Evolutionary conservation across 2,113 vertebrate species (phyloP).

Genomic region (Malurus cyaneus): DNA sequence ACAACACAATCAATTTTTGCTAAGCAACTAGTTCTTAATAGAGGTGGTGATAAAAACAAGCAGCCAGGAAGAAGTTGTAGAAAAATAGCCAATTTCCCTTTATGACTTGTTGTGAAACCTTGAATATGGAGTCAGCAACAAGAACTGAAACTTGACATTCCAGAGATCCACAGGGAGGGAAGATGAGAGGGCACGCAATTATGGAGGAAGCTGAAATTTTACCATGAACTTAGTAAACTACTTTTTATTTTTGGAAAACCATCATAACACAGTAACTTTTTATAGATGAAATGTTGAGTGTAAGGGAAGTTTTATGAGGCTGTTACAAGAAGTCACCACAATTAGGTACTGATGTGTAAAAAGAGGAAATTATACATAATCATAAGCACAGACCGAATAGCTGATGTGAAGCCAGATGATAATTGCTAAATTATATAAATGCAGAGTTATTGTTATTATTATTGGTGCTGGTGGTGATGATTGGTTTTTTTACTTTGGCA

Average conservation of each 20-base stretch:
- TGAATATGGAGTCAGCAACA: background rate
- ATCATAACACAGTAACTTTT: background rate
- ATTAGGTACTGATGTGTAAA: background rate
- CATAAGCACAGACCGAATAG: background rate
- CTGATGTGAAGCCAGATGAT: background rate
- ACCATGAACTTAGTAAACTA: background rate
- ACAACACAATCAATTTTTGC: too few species aligned
- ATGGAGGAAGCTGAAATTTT: background rate
- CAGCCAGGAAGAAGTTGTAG: background rate
- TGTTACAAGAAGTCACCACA: background rate
- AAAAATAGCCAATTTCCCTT: background rate
- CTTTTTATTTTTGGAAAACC: background rate
- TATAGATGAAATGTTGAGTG: background rate
- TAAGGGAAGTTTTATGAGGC: background rate
- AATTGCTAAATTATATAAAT: background rate
- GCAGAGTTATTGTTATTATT: background rate
- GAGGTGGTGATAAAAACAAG: background rate
- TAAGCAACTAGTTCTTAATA: too few species aligned
- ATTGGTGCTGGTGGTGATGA: background rate
- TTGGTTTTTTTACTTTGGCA: background rate
- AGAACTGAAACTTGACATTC: background rate
- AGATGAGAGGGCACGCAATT: background rate
- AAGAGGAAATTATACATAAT: background rate
- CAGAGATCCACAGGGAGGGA: background rate
- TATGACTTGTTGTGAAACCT: background rate